These are phyloP conservation scores for Phaetusa simplex DNA, from an alignment of 2,113 vertebrate species.

Conservation along the genomic window DNA sequence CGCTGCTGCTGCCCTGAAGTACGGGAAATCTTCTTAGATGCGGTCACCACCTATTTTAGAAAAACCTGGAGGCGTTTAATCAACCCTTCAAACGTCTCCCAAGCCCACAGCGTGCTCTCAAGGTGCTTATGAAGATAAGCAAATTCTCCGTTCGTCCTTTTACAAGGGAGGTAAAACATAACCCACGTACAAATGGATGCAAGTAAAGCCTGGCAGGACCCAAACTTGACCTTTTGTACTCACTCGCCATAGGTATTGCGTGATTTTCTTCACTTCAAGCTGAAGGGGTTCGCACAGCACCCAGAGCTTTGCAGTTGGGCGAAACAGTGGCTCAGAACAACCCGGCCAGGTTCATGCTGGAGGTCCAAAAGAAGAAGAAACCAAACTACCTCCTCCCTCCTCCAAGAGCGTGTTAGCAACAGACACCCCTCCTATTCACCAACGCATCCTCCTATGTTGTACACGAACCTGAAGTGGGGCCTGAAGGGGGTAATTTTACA, in stretches of 20 bases:
- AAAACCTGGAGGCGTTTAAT: neutral
- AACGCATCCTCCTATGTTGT: accelerated
- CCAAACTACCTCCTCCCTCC: neutral
- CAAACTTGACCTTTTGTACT: neutral
- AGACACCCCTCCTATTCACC: neutral
- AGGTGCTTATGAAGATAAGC: neutral
- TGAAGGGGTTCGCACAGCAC: neutral
- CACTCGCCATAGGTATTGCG: accelerated
- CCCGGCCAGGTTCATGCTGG: neutral
- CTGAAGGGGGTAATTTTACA: neutral
- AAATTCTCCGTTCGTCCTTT: neutral
- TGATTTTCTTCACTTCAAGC: neutral
- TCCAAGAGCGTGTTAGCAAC: accelerated
- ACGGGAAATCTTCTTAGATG: neutral
- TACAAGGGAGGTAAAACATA: neutral
- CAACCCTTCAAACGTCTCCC: neutral
- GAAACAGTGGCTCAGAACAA: accelerated
- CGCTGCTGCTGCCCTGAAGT: accelerated
- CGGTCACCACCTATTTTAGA: neutral
- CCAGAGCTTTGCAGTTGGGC: neutral
- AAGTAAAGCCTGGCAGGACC: neutral
- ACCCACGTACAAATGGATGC: neutral
- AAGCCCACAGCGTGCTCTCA: neutral
- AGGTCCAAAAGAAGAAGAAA: neutral
- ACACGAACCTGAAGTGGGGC: neutral